Percentiles rank a stretch among this genome's conserved stretches.
phyloP scores from a whole-genome alignment of 2,888 invertebrate genomes.

The Apoda limacodes region DNA sequence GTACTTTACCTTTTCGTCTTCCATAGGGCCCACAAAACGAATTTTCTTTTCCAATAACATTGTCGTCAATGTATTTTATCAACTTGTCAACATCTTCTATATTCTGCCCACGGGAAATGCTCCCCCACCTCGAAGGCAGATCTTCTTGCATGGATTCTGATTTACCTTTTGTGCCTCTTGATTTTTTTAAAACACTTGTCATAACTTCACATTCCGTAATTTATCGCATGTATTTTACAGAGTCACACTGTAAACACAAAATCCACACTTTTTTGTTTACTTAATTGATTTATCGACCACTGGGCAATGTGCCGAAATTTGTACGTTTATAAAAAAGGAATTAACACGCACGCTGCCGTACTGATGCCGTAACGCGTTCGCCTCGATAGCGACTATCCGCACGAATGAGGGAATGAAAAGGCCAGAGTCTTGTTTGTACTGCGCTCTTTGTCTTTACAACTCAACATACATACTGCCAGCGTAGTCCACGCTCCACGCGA shows the following conservation, averaged over 20 bases:
- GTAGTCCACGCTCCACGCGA: too few relatives aligned
- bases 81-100: conserved; percentile 78
- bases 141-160: conserved; percentile 67
- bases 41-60: conserved; percentile 83
- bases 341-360: conserved; percentile 9
- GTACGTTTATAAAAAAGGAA: too few relatives aligned
- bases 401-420: conserved; percentile 20
- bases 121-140: conserved; percentile 51
- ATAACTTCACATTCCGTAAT: conserved; percentile 54
- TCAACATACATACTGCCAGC: too few relatives aligned
- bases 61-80: conserved; percentile 83
- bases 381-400: conserved; percentile 14
- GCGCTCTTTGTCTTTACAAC: too few relatives aligned
- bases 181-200: conserved; percentile 66
- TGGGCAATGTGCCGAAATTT: conserved; percentile 5
- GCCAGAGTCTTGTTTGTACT: too few relatives aligned
- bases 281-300: conserved; percentile 5
- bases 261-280: conserved; percentile 5
- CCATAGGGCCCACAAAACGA: conserved; percentile 88
- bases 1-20: conserved; percentile 78
- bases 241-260: conserved; percentile 15
- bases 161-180: conserved; percentile 60
- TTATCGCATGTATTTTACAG: conserved; percentile 11
- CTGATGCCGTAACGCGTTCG: background rate
- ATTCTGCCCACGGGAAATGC: conserved; percentile 50